phyloP scores from a whole-genome alignment of 2,888 invertebrate species.

The Gari tellinella region DNA sequence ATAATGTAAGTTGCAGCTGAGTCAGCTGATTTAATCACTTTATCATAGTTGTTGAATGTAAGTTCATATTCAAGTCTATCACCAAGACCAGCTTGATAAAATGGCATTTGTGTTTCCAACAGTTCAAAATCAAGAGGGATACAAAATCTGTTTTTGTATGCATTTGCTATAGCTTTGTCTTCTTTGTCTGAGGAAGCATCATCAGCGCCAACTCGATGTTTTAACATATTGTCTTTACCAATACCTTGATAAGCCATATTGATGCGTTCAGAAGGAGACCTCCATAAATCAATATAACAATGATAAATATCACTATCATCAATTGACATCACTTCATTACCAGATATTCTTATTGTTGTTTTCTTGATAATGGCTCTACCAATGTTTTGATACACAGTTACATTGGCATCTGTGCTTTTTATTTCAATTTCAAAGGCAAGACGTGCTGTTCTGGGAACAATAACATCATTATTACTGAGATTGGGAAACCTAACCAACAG shows the following conservation, averaged over 20 bases:
- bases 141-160: slow-evolving; percentile 33
- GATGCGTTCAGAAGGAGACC: slow-evolving; percentile 16
- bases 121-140: slow-evolving; percentile 26
- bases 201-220: neutral
- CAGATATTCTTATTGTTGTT: slow-evolving; percentile 37
- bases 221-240: too few species aligned
- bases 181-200: slow-evolving; percentile 17
- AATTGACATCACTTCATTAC: slow-evolving; percentile 48
- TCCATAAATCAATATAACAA: slow-evolving; percentile 33
- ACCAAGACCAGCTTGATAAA: slow-evolving; percentile 35
- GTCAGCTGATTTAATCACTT: slow-evolving; percentile 36
- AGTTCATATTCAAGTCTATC: slow-evolving; percentile 31
- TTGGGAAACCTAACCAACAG: slow-evolving; percentile 55
- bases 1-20: slow-evolving; percentile 37
- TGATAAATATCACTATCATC: slow-evolving; percentile 44
- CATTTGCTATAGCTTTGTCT: slow-evolving; percentile 41
- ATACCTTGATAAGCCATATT: slow-evolving; percentile 35
- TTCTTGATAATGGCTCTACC: slow-evolving; percentile 48
- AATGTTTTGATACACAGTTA: slow-evolving; percentile 35
- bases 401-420: slow-evolving; percentile 29
- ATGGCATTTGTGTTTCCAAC: slow-evolving; percentile 43
- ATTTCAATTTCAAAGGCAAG: slow-evolving; percentile 45
- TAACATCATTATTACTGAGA: slow-evolving; percentile 37
- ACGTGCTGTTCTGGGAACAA: slow-evolving; percentile 41
- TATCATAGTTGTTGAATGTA: slow-evolving; percentile 15